phyloP scores from a whole-genome alignment of 2,888 invertebrate species.

The Cephus spinipes region DNA sequence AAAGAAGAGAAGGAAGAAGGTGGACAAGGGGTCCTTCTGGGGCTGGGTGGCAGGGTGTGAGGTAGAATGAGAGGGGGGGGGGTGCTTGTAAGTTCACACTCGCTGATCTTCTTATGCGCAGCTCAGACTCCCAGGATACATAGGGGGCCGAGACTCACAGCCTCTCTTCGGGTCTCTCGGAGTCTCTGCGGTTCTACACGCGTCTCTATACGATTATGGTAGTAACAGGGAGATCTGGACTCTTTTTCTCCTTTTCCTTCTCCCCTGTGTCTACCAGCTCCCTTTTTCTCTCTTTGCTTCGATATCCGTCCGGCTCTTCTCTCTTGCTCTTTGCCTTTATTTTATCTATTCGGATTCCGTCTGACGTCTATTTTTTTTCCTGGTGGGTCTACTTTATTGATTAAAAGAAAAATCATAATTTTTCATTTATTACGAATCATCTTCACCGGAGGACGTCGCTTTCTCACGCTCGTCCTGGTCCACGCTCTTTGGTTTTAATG shows the following conservation, averaged over 20 bases:
- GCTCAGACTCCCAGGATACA: background rate
- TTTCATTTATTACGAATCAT: background rate
- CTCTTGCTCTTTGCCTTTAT: background rate
- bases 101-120: slow-evolving; percentile 14
- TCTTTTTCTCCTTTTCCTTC: background rate
- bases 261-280: background rate
- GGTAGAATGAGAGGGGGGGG: background rate
- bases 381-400: background rate
- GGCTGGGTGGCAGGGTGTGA: background rate
- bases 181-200: background rate
- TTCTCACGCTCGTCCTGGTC: background rate
- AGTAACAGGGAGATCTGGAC: background rate
- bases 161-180: background rate
- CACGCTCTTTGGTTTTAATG: background rate
- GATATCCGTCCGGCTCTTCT: background rate
- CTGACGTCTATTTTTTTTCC: background rate
- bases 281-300: background rate
- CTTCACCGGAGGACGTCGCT: background rate
- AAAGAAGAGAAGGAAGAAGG: slow-evolving; percentile 37
- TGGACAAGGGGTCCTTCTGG: slow-evolving; percentile 13
- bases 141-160: background rate
- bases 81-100: slow-evolving; percentile 26
- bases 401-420: background rate
- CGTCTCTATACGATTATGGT: background rate
- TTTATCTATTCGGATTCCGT: background rate